These are phyloP conservation scores for Callorhinus ursinus DNA, from an alignment of 2,113 vertebrate species.

Conservation along the genomic window DNA sequence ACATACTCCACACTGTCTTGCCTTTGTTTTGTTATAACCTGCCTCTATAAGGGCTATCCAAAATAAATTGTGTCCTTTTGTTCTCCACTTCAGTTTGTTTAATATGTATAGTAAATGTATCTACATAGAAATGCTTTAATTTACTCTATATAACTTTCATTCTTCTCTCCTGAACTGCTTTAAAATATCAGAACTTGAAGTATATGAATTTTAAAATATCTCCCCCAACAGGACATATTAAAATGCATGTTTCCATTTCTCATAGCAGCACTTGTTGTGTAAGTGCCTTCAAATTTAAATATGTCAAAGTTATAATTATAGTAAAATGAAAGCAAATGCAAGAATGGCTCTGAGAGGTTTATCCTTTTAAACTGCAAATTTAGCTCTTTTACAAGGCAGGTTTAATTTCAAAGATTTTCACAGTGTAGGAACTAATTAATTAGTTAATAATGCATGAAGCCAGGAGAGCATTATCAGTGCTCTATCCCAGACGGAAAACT, in stretches of 20 bases:
- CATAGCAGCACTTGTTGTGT: conserved; percentile 51
- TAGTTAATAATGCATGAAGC: conserved; percentile 86
- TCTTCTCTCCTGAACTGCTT: conserved; percentile 22
- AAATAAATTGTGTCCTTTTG: conserved; percentile 3
- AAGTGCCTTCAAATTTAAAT: conserved; percentile 78
- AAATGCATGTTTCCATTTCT: conserved; percentile 71
- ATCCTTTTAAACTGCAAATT: conserved; percentile 82
- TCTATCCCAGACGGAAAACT: conserved; percentile 75
- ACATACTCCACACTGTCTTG: background rate
- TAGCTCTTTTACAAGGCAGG: conserved; percentile 80
- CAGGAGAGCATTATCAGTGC: conserved; percentile 76
- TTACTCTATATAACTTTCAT: background rate
- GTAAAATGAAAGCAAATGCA: conserved; percentile 77
- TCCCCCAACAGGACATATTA: conserved; percentile 67
- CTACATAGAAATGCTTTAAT: background rate
- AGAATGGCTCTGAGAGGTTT: conserved; percentile 75
- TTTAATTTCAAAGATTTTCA: conserved; percentile 83
- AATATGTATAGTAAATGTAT: background rate
- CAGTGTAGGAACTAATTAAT: conserved; percentile 84
- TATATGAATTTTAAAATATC: conserved; percentile 77
- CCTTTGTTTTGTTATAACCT: background rate
- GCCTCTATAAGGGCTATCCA: background rate
- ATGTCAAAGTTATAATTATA: conserved; percentile 82
- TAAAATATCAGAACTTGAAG: conserved; percentile 60
- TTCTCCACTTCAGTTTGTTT: background rate